Evolutionary conservation across 2,888 invertebrate genomes (phyloP).

Genomic region (Rhopalosiphum nymphaeae): DNA sequence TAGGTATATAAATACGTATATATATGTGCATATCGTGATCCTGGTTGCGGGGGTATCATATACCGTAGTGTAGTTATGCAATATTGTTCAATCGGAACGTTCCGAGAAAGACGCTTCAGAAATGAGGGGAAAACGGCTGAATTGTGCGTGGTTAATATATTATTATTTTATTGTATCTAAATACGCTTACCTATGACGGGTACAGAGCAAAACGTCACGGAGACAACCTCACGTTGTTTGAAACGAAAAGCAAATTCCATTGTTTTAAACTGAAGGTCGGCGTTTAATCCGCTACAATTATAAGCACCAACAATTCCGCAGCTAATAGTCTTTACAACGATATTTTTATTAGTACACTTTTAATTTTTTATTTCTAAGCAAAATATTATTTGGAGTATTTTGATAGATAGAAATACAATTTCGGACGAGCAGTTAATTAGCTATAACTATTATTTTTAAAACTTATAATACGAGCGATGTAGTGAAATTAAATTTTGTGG

Average conservation of each 20-base stretch:
- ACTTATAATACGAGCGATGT: not conserved
- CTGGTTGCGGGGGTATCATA: not conserved
- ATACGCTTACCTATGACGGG: not conserved
- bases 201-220: constrained; percentile 49
- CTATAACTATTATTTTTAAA: not conserved
- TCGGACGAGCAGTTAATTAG: not conserved
- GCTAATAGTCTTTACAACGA: not conserved
- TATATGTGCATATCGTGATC: constrained; percentile 30
- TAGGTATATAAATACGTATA: not conserved
- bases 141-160: constrained; percentile 29
- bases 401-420: not conserved
- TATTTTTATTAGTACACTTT: not conserved
- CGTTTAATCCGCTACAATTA: constrained; percentile 1
- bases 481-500: not conserved
- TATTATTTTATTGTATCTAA: not conserved
- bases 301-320: not conserved
- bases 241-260: constrained; percentile 33
- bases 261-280: constrained; percentile 51
- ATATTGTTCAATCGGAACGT: constrained; percentile 21
- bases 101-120: not conserved
- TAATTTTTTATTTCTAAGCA: not conserved
- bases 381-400: not conserved
- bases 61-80: constrained; percentile 2
- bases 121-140: constrained; percentile 24
- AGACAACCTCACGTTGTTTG: constrained; percentile 35